Conservation (phyloP, 2,797 vertebrate genomes). For the Echiichthys vipera region DNA sequence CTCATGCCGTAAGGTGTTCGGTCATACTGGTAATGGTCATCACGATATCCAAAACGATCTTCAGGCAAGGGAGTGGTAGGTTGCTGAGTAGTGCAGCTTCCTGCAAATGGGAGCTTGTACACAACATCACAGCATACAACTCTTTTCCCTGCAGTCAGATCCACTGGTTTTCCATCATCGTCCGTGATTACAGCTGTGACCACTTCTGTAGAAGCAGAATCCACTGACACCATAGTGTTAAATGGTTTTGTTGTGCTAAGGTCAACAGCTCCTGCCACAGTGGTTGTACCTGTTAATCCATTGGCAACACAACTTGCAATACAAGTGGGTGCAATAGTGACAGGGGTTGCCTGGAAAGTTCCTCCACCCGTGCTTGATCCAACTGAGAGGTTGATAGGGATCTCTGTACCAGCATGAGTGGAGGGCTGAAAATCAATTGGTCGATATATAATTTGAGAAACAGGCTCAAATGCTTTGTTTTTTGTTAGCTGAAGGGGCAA, state of each 20-base stretch:
- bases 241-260: conserved; percentile 94
- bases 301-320: conserved; percentile 87
- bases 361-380: conserved; percentile 82
- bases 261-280: conserved; percentile 91
- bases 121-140: conserved; percentile 97
- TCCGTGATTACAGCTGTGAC: conserved; percentile 91
- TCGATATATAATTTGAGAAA: conserved; percentile 87
- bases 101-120: conserved; percentile 95
- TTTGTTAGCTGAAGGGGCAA: conserved; percentile 92
- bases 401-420: conserved; percentile 83
- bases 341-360: conserved; percentile 81
- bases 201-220: conserved; percentile 86
- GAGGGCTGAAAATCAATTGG: conserved; percentile 83
- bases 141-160: conserved; percentile 94
- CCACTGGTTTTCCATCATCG: conserved; percentile 96
- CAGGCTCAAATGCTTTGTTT: conserved; percentile 88
- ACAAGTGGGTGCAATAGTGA: conserved; percentile 84
- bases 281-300: conserved; percentile 82
- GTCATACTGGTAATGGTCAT: conserved; percentile 97
- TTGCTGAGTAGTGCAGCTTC: conserved; percentile 92
- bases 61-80: conserved; percentile 92
- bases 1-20: conserved; percentile 89
- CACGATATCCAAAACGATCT: conserved; percentile 97
- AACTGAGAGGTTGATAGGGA: conserved; percentile 94
- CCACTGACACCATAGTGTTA: conserved; percentile 90